These are phyloP conservation scores for Pithys albifrons DNA, from an alignment of 2,113 vertebrate genomes.

Conservation along the genomic window DNA sequence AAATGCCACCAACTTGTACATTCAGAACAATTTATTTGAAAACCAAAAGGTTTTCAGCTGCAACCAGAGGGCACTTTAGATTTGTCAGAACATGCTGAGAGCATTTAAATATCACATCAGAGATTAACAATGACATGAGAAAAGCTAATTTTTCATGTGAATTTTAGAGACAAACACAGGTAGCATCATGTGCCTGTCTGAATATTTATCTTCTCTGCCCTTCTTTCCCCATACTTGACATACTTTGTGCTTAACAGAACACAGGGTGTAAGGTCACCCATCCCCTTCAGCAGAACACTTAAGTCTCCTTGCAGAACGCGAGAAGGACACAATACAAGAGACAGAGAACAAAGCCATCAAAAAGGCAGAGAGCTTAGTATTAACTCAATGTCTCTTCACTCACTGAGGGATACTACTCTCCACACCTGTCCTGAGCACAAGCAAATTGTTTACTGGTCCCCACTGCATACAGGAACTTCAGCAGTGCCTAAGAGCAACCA, in stretches of 20 bases:
- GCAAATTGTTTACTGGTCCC: background rate
- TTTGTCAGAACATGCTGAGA: background rate
- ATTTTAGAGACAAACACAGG: background rate
- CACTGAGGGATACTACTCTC: background rate
- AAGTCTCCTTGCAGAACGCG: background rate
- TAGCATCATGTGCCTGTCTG: background rate
- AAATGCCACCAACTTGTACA: background rate
- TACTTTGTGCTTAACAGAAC: background rate
- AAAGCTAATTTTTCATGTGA: background rate
- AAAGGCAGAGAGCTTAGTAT: background rate
- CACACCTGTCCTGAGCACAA: background rate
- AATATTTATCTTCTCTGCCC: background rate
- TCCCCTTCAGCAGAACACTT: background rate
- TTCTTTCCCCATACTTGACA: no score
- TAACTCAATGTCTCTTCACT: background rate
- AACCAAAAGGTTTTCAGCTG: background rate
- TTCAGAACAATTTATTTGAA: constrained; percentile 1
- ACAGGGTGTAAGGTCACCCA: background rate
- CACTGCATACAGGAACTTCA: background rate
- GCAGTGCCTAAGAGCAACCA: background rate
- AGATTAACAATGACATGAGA: background rate
- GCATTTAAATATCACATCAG: background rate
- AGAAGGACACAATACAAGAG: background rate
- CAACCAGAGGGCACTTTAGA: background rate
- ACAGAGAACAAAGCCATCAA: background rate